A percentile compares a stretch with the other conserved stretches of the same genome.
Conservation (phyloP, 2,113 vertebrate species). For the Chaetops frenatus region DNA sequence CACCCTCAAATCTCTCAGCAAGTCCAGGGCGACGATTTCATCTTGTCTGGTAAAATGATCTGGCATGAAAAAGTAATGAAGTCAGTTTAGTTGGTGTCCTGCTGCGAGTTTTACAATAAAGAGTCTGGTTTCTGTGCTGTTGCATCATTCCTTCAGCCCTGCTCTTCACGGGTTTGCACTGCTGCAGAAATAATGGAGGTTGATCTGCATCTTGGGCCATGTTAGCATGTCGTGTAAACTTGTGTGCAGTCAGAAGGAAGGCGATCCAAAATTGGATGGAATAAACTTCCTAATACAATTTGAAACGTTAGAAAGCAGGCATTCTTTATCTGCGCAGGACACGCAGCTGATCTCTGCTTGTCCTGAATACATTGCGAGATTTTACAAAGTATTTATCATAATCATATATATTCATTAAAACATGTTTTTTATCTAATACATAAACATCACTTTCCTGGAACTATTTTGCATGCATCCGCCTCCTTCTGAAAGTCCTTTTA, state of each 20-base stretch:
- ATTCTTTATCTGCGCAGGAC: not conserved
- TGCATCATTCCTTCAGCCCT: not conserved
- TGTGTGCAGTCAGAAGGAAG: not conserved
- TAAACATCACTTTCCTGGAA: not conserved
- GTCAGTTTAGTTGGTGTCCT: not conserved
- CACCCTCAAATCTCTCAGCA: not conserved
- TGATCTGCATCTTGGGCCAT: not conserved
- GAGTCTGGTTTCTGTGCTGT: not conserved
- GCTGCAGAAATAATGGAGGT: not conserved
- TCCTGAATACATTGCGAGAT: not conserved
- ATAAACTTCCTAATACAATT: not conserved
- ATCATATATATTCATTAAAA: not conserved
- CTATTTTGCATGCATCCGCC: not conserved
- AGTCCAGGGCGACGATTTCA: not conserved
- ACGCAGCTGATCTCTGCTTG: not conserved
- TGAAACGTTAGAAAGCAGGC: not conserved
- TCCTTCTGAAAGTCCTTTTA: not conserved
- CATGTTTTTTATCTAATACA: not conserved
- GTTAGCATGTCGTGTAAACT: not conserved
- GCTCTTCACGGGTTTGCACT: not conserved
- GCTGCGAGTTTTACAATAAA: not conserved
- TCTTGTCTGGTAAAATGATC: not conserved
- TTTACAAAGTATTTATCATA: not conserved
- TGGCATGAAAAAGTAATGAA: not conserved
- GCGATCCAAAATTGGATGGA: not conserved